phyloP scores from a whole-genome alignment of 37 sponge, comb jelly and placozoan genomes.

The Cladorhizidae sp. region DNA sequence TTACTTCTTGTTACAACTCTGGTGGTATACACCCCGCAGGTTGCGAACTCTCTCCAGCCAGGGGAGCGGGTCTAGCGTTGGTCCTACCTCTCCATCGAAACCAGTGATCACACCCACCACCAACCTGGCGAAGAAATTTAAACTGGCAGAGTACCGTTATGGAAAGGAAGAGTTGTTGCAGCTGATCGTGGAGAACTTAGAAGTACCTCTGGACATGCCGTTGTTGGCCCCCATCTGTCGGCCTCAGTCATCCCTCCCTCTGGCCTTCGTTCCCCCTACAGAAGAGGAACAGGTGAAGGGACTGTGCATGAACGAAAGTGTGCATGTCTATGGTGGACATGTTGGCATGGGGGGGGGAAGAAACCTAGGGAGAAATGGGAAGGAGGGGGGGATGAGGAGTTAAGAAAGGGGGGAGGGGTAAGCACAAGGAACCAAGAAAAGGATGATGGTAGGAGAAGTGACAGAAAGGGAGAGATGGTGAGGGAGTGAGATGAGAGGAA shows the following conservation, averaged over 20 bases:
- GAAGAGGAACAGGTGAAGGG: slow-evolving; percentile 81
- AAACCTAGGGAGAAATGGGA: too few relatives aligned
- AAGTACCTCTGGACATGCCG: slow-evolving; percentile 27
- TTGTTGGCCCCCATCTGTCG: slow-evolving; percentile 13
- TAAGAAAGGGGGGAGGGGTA: too few relatives aligned
- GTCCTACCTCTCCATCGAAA: slow-evolving; percentile 22
- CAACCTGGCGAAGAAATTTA: slow-evolving; percentile 13
- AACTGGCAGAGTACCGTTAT: slow-evolving; percentile 74
- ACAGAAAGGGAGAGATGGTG: too few relatives aligned
- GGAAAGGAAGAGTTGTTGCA: slow-evolving; percentile 80
- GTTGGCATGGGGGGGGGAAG: too few relatives aligned
- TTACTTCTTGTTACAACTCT: not conserved
- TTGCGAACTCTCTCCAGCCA: slow-evolving; percentile 42
- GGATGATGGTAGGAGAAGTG: too few relatives aligned
- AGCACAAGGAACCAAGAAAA: too few relatives aligned
- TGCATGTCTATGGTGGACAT: too few relatives aligned
- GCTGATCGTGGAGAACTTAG: slow-evolving; percentile 27
- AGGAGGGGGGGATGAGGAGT: too few relatives aligned
- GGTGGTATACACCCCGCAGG: slow-evolving; percentile 31
- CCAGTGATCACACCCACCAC: slow-evolving; percentile 1
- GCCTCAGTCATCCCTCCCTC: slow-evolving; percentile 23
- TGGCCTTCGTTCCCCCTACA: slow-evolving; percentile 68
- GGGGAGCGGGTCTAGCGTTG: slow-evolving; percentile 1
- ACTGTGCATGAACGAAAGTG: too few relatives aligned
- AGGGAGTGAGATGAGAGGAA: too few relatives aligned